Conservation (phyloP, 2,797 vertebrate species). For the Liparis tanakae region DNA sequence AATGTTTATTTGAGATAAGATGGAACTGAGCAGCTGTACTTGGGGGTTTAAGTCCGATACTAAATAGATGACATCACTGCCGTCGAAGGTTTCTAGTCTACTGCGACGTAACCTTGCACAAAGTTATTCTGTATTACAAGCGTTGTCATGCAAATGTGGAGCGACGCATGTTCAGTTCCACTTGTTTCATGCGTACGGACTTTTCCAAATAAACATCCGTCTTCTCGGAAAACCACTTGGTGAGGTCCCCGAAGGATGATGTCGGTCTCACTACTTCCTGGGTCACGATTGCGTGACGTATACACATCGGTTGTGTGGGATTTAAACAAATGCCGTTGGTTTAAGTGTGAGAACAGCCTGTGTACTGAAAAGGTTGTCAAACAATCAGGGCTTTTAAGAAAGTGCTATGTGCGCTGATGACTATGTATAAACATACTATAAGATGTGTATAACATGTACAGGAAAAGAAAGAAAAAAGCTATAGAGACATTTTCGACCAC, state of each 20-base stretch:
- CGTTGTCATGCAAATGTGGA: background rate
- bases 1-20: slow-evolving; percentile 6
- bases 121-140: background rate
- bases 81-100: slow-evolving; percentile 33
- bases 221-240: too few relatives aligned
- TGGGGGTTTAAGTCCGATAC: background rate
- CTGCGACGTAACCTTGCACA: background rate
- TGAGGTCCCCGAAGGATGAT: background rate
- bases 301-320: background rate
- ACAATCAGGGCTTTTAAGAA: too few relatives aligned
- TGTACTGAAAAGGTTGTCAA: too few relatives aligned
- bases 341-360: background rate
- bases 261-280: background rate
- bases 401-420: too few relatives aligned
- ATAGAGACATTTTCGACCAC: background rate
- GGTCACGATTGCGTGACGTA: too few relatives aligned
- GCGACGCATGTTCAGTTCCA: background rate
- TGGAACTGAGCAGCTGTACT: background rate
- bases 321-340: background rate
- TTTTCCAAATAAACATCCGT: too few relatives aligned
- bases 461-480: too few relatives aligned
- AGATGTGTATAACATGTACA: too few relatives aligned
- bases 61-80: slow-evolving; percentile 23
- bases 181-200: too few relatives aligned
- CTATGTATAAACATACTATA: too few relatives aligned